Base-by-base conservation (phyloP, 2,113 vertebrate species). In the Hepsetus odoe region DNA sequence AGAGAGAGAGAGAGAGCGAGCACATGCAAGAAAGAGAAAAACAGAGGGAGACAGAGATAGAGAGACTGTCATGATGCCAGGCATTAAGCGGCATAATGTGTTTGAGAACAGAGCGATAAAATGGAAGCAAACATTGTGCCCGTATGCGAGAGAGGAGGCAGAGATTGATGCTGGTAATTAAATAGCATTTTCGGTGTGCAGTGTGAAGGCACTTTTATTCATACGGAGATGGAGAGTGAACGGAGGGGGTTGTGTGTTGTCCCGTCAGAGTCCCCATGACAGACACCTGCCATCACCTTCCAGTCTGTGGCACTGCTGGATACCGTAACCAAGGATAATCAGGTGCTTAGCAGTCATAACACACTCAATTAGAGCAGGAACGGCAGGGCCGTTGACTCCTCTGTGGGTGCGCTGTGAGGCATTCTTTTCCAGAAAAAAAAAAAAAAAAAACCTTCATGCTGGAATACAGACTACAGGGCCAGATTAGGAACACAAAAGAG, bases 111-210 rank as follows among this genome's bases (percentile, higher is more conserved):
- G 74, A 53, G 35, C 32, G 18, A 32, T 24, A 74, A 40, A 55
- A 30, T 40, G 46, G 13, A 64, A 30, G 3, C 22, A 70, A 49
- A 74, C 66, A 40, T 33, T 13, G 44, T 62, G 30, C 65, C 28
- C 22, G 20, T 61, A 51, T 65, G 66, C 55, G 67, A 64, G 38
- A 61, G 55, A 38, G 61, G 8, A 53, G 12, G 70, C 22, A 80
- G 40, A 81, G 83, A 82, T 84, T 80, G 72, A 83, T 79, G 81
- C 44, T 66, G 68, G 72, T 68, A 81, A 85, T 76, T 85, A 71
- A 67, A 74, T 72, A 73, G 46, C 61, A 72, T 75, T 80, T 80
- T 76, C 58, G 65, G 56, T 55, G 53, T 77, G 55, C 30, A 42
- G 32, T 18, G 28, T 77, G 44, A 79, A 80, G 62, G 66, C 76